Percentiles rank a stretch among this genome's conserved stretches.
phyloP scores from a whole-genome alignment of 1,140 invertebrate genomes.

The Caligus rogercresseyi region DNA sequence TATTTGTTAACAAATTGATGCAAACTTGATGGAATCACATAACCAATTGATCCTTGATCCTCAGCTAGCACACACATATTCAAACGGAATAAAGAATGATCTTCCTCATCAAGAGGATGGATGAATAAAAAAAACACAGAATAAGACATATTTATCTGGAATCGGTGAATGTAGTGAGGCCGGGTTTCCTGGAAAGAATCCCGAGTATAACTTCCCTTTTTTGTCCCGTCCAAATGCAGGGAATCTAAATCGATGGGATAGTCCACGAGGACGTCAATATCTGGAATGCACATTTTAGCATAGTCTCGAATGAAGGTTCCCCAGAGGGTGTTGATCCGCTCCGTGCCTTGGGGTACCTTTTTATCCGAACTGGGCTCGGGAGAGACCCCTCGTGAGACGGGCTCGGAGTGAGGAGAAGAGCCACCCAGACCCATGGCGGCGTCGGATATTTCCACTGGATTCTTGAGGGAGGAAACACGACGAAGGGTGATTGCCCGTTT shows the following conservation, averaged over 20 bases:
- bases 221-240: conserved; percentile 8
- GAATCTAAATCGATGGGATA: conserved; percentile 16
- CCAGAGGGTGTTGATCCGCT: conserved; percentile 17
- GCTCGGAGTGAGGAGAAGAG: not conserved
- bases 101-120: too few relatives aligned
- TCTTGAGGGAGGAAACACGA: conserved; percentile 4
- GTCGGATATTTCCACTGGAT: not conserved
- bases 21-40: too few relatives aligned
- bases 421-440: not conserved
- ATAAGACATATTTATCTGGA: too few relatives aligned
- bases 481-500: conserved; percentile 5
- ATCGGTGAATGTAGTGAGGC: not conserved
- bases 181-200: conserved; percentile 15
- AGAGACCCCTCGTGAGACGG: not conserved
- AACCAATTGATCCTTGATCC: too few relatives aligned
- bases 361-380: not conserved
- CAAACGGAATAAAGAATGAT: too few relatives aligned
- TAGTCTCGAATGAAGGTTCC: conserved; percentile 13
- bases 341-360: not conserved
- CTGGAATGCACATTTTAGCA: conserved; percentile 19
- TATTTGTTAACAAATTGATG: too few relatives aligned
- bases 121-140: too few relatives aligned
- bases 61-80: too few relatives aligned
- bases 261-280: conserved; percentile 7
- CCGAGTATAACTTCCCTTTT: conserved; percentile 5